Base-by-base conservation (phyloP, 2,797 vertebrate species). In the Tokudaia muenninki region DNA sequence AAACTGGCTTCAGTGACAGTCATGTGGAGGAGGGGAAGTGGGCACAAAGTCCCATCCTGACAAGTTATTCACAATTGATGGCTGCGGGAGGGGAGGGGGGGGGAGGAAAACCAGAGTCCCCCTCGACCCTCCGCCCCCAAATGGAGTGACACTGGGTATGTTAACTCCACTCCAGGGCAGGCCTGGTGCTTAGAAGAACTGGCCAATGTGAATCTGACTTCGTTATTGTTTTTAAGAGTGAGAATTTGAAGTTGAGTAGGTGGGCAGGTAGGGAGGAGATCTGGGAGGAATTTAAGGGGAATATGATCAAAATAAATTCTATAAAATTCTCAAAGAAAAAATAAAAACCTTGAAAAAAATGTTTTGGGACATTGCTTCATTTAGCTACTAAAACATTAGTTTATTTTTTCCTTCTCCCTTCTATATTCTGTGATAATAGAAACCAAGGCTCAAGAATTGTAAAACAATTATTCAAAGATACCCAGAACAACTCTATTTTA, bases 361-460 rank as follows among this genome's bases (percentile, higher is more conserved):
- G 65, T 88, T 57, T 47, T 77, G 31, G n/a, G 79, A 44, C 8
- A 55, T 22, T 41, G n/a, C 29, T 93, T 67, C 10, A 50, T 90
- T 94, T 47, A 87, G 92, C 63, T 44, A 83, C 26, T 72, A 79
- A 50, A 37, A 75, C 24, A 41, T 52, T 67, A 59, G 92, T 78
- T 4, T n/a, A n/a, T 44, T 87, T 44, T 83, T 74, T n/a, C 84
- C 31, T 17, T 90, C 21, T 82, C 29, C 3, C 24, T 88, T 57
- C 67, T 89, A 29, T 86, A 63, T 5, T 87, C 31, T 82, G 52
- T 47, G 75, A 72, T 75, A 77, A 75, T 72, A 34, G 74, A 92
- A 95, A 90, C 19, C 22, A 90, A 96, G 44, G 16, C 59, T 26
- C 16, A 67, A 24, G 74, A 79, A 67, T 86, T 90, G 86, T 29